Conservation (phyloP, 2,113 vertebrate genomes). For the Urocitellus parryii region DNA sequence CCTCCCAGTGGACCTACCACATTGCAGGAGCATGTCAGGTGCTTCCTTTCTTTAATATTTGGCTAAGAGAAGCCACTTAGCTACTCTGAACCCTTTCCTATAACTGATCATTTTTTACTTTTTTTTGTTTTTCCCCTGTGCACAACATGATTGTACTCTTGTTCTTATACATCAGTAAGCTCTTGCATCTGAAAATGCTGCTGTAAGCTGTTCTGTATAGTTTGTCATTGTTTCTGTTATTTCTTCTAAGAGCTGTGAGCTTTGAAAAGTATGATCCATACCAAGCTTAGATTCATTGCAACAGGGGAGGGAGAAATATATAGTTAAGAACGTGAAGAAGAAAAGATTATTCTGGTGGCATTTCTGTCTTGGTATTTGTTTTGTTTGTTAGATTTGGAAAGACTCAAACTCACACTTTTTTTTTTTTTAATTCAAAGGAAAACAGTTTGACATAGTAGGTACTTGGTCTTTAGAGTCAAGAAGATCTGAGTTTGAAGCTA, state of each 20-base stretch:
- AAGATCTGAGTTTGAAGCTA: conserved; percentile 8
- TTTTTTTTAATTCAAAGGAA: neutral
- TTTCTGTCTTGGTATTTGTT: conserved; percentile 41
- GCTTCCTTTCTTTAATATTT: conserved; percentile 31
- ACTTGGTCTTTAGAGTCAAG: neutral
- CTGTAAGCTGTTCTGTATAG: neutral
- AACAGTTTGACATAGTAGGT: conserved; percentile 10
- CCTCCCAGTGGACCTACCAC: neutral
- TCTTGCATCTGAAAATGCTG: conserved; percentile 10
- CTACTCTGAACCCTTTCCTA: neutral
- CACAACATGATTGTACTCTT: neutral
- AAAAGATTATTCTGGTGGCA: neutral
- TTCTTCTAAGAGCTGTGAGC: neutral
- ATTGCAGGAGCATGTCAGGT: neutral
- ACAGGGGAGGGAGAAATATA: neutral
- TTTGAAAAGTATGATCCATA: neutral
- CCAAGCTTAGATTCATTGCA: neutral
- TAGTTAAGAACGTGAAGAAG: neutral
- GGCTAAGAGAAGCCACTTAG: neutral
- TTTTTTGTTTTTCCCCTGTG: neutral
- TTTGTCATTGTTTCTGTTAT: neutral
- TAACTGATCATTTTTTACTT: neutral
- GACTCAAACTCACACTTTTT: neutral
- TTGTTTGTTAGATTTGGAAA: conserved; percentile 44
- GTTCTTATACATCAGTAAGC: neutral